Base-by-base conservation (phyloP, 2,797 vertebrate species). In the Miichthys miiuy region DNA sequence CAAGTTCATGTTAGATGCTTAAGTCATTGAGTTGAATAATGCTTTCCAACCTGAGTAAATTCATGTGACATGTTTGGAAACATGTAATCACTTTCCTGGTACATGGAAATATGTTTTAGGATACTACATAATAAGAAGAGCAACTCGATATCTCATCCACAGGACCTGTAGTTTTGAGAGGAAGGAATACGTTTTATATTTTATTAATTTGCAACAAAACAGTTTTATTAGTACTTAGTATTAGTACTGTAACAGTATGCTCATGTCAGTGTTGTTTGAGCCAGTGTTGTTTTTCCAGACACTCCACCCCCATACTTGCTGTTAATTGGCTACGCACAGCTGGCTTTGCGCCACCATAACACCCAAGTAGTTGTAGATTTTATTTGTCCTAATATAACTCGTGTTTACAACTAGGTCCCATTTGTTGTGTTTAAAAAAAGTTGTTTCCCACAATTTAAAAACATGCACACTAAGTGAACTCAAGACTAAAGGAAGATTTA, bases 1-100 rank as follows among this genome's bases (percentile, higher is more conserved):
- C 27, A 75, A 21, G 21, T 34, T 25, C 68, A 20, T 52, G 21
- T 54, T 47, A 44, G 50, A 56, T 42, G 21, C 30, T 34, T 78
- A 14, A 56, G 23, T 70, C 65, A 41, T 57, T 65, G 13, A 72
- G 72, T 14, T 75, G 34, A 81, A 71, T 80, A 61, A 74, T 75
- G 57, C 48, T 17, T 23, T 77, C 46, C 20, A 69, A 23, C 46
- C 60, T 27, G 2, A 83, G 25, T 60, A 38, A 70, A 23, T 38
- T 61, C 2, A 68, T 67, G 17, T n/a, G 14, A 9, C 30, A 42
- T 50, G 9, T 73, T 79, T 55, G 14, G 10, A 34, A 70, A 70
- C 51, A 42, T 54, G 3, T 60, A 25, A 41, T 58, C 47, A 67
- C 56, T 63, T 66, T 1, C 9, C 23, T 21, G 23, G 12, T 67